These are phyloP conservation scores for Neria commutata DNA, from an alignment of 2,888 invertebrate species.

Conservation along the genomic window DNA sequence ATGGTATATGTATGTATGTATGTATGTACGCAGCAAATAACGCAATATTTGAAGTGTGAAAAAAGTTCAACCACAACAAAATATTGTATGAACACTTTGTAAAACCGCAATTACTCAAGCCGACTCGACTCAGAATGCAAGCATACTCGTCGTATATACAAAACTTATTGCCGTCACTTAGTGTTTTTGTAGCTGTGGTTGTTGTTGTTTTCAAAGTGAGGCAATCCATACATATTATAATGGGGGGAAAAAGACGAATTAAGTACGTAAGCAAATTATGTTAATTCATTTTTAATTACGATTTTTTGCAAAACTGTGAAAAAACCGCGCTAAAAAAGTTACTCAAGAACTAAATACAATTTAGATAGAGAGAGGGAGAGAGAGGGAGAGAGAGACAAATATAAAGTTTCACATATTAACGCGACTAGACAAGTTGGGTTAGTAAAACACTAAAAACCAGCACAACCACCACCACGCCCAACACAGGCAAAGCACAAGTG, in stretches of 20 bases:
- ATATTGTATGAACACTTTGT: not conserved
- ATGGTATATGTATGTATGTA: not conserved
- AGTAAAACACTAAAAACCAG: too few relatives aligned
- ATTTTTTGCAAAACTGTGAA: not conserved
- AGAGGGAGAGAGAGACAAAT: not conserved
- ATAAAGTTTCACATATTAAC: too few relatives aligned
- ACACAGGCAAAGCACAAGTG: too few relatives aligned
- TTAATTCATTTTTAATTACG: conserved; percentile 21
- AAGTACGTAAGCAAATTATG: conserved; percentile 12
- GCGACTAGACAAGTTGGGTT: too few relatives aligned
- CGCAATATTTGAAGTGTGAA: not conserved
- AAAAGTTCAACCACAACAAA: conserved; percentile 1
- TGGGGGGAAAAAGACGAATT: not conserved
- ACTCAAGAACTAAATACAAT: not conserved
- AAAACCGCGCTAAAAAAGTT: too few relatives aligned
- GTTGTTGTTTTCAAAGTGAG: not conserved
- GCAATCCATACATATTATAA: not conserved
- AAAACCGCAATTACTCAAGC: conserved; percentile 1
- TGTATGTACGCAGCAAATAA: not conserved
- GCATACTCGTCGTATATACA: too few relatives aligned
- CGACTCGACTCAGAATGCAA: too few relatives aligned
- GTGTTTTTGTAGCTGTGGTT: too few relatives aligned
- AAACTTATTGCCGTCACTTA: not conserved
- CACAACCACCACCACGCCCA: too few relatives aligned
- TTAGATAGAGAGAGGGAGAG: not conserved